Evolutionary conservation across 2,797 vertebrate genomes (phyloP), one percentile per base, ranked within the genome.

Genomic region (Aeoliscus strigatus): DNA sequence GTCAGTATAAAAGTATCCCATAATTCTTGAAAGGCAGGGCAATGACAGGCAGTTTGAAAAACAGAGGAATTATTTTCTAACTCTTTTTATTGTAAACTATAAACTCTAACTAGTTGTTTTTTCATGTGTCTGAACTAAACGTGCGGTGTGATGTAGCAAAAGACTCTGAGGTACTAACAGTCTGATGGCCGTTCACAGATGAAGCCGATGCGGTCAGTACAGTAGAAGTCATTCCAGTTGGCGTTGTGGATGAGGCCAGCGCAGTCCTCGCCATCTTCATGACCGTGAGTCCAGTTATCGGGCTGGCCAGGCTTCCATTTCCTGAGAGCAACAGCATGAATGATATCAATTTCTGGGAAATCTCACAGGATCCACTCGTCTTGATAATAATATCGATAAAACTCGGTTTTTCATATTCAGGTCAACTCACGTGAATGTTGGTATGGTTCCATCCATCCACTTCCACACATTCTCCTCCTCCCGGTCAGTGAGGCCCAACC

Each of bases 201-300:
- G 77, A 93, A 93, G 64, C 87, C 89, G 43, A 93, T 95, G 63
- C 84, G 60, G 24, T 96, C 94, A 68, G 90, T 89, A 86, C 96
- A 99, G 79, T 90, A 92, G 86, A 95, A 97, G 62, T 99, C 94
- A 18, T 99, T 99, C 96, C 96, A 99, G 57, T 88, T 82, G 50
- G 89, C 95, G 39, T 90, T 82, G 6, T 90, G 87, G 77, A 97
- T 90, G 39, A 99, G 71, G 2, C 93, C 95, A 0, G 93, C 95
- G 1, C 96, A 99, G 53, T 99, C 94, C 80, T 99, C 96, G 24
- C 93, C 94, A 1, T 86, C 80, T 39, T 86, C 90, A 0, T 93
- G 91, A 14, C 90, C 91, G 0, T 91, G 89, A 35, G 70, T 87
- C 96, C 96, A 99, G 82, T 99, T 94, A 84, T 99, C 95, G 56